These are phyloP conservation scores for Drosophila longiperda DNA, from an alignment of 2,888 invertebrate species.

Conservation along the genomic window DNA sequence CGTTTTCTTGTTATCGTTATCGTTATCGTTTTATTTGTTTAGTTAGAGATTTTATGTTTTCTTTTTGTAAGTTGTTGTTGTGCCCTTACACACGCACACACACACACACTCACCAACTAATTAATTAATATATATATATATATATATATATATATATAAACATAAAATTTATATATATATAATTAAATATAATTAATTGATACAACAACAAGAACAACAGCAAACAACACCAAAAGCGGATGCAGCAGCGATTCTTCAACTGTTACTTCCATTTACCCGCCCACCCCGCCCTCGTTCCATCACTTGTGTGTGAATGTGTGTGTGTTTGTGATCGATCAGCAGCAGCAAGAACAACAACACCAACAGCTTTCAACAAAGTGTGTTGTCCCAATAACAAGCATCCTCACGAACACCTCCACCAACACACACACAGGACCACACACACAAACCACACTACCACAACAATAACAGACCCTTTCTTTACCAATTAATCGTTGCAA, in stretches of 20 bases:
- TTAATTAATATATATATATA: neutral
- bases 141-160: neutral
- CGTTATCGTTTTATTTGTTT: slow-evolving; percentile 9
- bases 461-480: slow-evolving; percentile 23
- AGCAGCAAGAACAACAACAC: neutral
- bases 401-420: slow-evolving; percentile 16
- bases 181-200: neutral
- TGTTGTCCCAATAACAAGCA: slow-evolving; percentile 5
- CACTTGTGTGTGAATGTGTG: slow-evolving; percentile 6
- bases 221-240: slow-evolving; percentile 6
- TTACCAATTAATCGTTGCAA: slow-evolving; percentile 32
- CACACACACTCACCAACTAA: neutral
- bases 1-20: neutral
- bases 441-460: slow-evolving; percentile 2
- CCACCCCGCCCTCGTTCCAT: neutral
- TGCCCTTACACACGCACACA: slow-evolving; percentile 11
- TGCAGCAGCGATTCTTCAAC: slow-evolving; percentile 14
- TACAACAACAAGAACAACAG: slow-evolving; percentile 3
- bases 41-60: neutral
- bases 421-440: slow-evolving; percentile 10
- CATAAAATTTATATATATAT: neutral
- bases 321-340: slow-evolving; percentile 1
- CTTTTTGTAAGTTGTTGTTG: slow-evolving; percentile 45
- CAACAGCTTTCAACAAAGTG: slow-evolving; percentile 11
- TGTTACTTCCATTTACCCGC: neutral